Percentiles rank a stretch among this genome's conserved stretches.
Evolutionary conservation across 2,888 invertebrate genomes (phyloP).

Genomic region (Pollenia amentaria): DNA sequence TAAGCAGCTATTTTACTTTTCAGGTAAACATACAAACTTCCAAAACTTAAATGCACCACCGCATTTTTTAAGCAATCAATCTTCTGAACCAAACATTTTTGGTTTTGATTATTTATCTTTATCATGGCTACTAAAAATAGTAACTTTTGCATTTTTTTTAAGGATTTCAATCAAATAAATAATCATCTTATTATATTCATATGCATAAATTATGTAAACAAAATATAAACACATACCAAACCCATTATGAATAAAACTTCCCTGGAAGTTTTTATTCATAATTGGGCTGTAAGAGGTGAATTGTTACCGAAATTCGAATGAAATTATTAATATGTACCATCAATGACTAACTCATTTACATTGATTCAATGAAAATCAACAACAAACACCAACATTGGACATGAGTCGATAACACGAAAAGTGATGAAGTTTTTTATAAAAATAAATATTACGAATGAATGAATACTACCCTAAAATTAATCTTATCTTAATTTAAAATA

Average conservation of each 20-base stretch:
- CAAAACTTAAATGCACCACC: not conserved
- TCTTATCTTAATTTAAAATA: slow-evolving; percentile 49
- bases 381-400: slow-evolving; percentile 2
- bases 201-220: too few relatives aligned
- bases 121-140: slow-evolving; percentile 46
- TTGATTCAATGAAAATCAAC: slow-evolving; percentile 6
- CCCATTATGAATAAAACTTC: too few relatives aligned
- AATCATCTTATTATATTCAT: slow-evolving; percentile 14
- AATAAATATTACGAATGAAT: slow-evolving; percentile 32
- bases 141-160: slow-evolving; percentile 1
- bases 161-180: slow-evolving; percentile 7
- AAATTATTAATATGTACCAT: slow-evolving; percentile 1
- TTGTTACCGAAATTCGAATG: not conserved
- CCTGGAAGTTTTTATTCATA: too few relatives aligned
- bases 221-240: too few relatives aligned
- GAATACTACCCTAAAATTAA: slow-evolving; percentile 22
- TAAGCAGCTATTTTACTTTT: too few relatives aligned
- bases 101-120: slow-evolving; percentile 17
- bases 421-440: slow-evolving; percentile 42
- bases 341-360: slow-evolving; percentile 25
- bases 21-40: too few relatives aligned
- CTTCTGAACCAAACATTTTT: not conserved
- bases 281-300: slow-evolving; percentile 12
- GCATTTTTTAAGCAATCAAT: slow-evolving; percentile 25
- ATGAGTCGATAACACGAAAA: slow-evolving; percentile 7